These are phyloP conservation scores for Saguinus imperator DNA, from an alignment of 2,113 vertebrate genomes.

Conservation along the genomic window DNA sequence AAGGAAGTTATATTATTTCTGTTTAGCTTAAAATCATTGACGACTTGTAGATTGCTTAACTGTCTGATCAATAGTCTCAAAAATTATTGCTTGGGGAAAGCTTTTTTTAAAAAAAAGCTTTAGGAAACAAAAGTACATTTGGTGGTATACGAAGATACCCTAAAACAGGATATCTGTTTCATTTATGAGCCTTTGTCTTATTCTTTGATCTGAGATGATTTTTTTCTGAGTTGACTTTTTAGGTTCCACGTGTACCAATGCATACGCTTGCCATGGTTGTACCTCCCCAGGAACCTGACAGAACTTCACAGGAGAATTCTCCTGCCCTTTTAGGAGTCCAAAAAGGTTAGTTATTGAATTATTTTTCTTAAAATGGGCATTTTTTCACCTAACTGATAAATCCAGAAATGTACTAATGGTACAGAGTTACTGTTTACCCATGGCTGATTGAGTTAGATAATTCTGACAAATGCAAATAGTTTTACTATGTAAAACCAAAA, in stretches of 20 bases:
- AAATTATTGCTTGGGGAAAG: slow-evolving; percentile 34
- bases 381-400: slow-evolving; percentile 40
- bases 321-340: slow-evolving; percentile 90
- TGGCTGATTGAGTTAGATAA: slow-evolving; percentile 49
- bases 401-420: slow-evolving; percentile 2
- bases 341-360: slow-evolving; percentile 90
- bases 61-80: neutral
- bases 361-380: slow-evolving; percentile 53
- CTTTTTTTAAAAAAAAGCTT: neutral
- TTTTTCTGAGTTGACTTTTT: slow-evolving; percentile 82
- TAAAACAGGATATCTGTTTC: slow-evolving; percentile 25
- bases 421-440: neutral
- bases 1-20: slow-evolving; percentile 17
- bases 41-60: neutral
- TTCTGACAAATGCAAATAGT: slow-evolving; percentile 50
- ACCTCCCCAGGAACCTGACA: slow-evolving; percentile 98
- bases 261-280: slow-evolving; percentile 98
- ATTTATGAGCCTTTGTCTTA: slow-evolving; percentile 12
- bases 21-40: slow-evolving; percentile 43
- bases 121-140: slow-evolving; percentile 30
- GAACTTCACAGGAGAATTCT: slow-evolving; percentile 91
- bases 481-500: slow-evolving; percentile 35
- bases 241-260: slow-evolving; percentile 98
- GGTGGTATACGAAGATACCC: slow-evolving; percentile 6
- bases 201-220: slow-evolving; percentile 68